A percentile compares a stretch with the other conserved stretches of the same genome.
Conservation (phyloP, 2,888 invertebrate genomes). For the Harmothoe impar region DNA sequence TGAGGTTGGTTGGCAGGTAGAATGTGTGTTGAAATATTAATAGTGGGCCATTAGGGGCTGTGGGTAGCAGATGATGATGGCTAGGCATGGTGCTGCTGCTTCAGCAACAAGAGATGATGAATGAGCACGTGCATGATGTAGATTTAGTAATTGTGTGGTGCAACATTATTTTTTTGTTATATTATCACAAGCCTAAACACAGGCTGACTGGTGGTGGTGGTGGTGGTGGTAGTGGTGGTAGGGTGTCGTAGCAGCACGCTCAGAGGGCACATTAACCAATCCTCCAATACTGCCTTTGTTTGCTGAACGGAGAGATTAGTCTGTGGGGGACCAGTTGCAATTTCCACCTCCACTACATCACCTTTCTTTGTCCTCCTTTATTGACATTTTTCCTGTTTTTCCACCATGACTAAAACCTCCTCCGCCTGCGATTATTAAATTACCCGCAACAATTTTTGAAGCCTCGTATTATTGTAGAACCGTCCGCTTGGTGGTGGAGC, state of each 20-base stretch:
- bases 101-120: not conserved
- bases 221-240: no score
- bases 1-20: not conserved
- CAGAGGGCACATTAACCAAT: not conserved
- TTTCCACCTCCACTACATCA: constrained; percentile 47
- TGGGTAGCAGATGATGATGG: not conserved
- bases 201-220: no score
- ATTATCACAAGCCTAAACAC: not conserved
- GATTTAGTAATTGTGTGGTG: constrained; percentile 12
- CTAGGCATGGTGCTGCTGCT: not conserved
- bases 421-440: constrained; percentile 30
- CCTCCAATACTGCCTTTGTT: constrained; percentile 15
- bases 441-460: not conserved
- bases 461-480: not conserved
- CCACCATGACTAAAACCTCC: not conserved
- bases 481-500: not conserved
- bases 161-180: not conserved
- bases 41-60: not conserved
- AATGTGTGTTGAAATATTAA: constrained; percentile 4
- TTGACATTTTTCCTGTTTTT: constrained; percentile 45
- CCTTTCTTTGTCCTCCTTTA: constrained; percentile 21
- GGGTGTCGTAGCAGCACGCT: not conserved
- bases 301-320: not conserved
- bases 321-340: constrained; percentile 13
- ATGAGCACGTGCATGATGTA: not conserved